phyloP scores from a whole-genome alignment of 2,113 vertebrate genomes.

The Clarias batrachus region DNA sequence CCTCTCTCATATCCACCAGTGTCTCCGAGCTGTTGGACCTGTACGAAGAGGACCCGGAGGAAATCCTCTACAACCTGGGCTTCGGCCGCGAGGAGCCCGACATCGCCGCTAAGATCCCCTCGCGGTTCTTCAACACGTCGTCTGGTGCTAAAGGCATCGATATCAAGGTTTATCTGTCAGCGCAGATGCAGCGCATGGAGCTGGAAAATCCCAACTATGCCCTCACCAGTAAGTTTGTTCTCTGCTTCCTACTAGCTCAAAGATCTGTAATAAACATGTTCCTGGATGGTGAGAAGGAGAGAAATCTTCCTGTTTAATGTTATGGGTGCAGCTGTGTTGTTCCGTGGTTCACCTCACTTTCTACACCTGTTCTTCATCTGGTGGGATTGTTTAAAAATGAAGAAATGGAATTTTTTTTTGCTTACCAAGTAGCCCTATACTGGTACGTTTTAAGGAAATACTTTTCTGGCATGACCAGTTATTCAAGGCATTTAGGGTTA shows the following conservation, averaged over 20 bases:
- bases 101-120: constrained; percentile 88
- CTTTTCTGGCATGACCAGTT: background rate
- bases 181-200: constrained; percentile 95
- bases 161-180: constrained; percentile 95
- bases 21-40: constrained; percentile 95
- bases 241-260: background rate
- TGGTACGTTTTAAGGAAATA: background rate
- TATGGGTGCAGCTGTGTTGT: background rate
- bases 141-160: constrained; percentile 94
- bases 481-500: background rate
- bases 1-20: constrained; percentile 65
- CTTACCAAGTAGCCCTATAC: background rate
- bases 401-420: background rate
- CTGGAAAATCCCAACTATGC: constrained; percentile 96
- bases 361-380: background rate
- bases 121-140: constrained; percentile 86
- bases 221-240: constrained; percentile 84
- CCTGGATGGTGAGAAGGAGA: background rate
- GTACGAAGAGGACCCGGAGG: constrained; percentile 96
- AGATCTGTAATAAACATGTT: background rate
- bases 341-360: background rate
- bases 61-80: constrained; percentile 94
- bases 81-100: constrained; percentile 96
- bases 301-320: background rate
- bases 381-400: background rate